Evolutionary conservation across 2,797 vertebrate species (phyloP).

Genomic region (Coregonus sp.): DNA sequence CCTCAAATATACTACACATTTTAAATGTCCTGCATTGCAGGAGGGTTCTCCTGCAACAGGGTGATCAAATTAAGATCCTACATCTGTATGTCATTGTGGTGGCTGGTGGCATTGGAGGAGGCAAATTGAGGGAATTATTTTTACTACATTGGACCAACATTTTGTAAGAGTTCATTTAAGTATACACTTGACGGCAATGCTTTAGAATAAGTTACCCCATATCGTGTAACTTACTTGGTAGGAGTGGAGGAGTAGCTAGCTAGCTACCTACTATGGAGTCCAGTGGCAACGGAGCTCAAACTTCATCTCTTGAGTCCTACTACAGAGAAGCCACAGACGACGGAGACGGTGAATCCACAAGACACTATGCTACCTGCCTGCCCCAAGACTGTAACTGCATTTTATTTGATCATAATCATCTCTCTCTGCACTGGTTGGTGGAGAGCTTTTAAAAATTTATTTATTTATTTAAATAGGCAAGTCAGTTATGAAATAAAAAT

Average conservation of each 20-base stretch:
- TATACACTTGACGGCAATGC: neutral
- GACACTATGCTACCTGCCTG: too few species aligned
- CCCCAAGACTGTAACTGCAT: neutral
- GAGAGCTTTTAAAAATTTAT: neutral
- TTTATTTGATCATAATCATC: neutral
- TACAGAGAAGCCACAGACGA: neutral
- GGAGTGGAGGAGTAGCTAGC: neutral
- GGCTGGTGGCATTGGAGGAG: neutral
- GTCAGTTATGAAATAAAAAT: too few species aligned
- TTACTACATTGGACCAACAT: neutral
- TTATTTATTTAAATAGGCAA: too few species aligned
- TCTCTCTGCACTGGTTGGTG: neutral
- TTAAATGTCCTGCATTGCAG: too few species aligned
- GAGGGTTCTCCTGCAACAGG: too few species aligned
- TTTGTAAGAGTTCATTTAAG: neutral
- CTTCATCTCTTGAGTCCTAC: neutral
- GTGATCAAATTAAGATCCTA: too few species aligned
- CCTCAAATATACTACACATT: too few species aligned
- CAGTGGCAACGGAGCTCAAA: neutral
- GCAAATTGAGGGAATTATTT: neutral
- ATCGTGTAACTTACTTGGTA: neutral
- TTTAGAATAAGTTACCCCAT: neutral
- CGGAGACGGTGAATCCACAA: too few species aligned
- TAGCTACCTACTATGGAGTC: neutral
- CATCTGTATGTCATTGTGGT: neutral